Conservation (phyloP, 1,140 invertebrate species). For the Diorhabda elongata region DNA sequence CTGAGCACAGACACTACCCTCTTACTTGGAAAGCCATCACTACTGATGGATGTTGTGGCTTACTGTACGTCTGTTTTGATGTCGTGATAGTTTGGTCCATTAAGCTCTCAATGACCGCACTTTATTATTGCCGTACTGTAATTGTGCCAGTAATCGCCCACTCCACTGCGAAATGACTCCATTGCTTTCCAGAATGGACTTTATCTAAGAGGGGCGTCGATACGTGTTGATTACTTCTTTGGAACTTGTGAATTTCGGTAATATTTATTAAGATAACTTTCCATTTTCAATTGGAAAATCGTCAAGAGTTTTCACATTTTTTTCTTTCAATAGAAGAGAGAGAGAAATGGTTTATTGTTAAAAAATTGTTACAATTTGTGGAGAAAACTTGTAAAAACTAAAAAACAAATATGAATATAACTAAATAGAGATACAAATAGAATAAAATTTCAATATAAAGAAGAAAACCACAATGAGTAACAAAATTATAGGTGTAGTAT, state of each 20-base stretch:
- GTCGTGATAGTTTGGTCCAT: constrained; percentile 17
- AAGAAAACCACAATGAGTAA: too few species aligned
- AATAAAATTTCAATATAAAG: too few species aligned
- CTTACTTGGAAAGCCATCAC: not conserved
- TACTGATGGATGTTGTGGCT: constrained; percentile 14
- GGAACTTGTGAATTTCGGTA: constrained; percentile 5
- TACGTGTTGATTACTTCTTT: constrained; percentile 19
- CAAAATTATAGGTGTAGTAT: too few species aligned
- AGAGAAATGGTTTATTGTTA: too few species aligned
- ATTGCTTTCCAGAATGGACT: constrained; percentile 16
- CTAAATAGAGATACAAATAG: too few species aligned
- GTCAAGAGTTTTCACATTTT: not conserved
- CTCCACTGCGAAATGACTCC: constrained; percentile 14
- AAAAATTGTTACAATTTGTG: too few species aligned
- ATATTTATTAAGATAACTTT: too few species aligned
- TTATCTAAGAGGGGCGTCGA: constrained; percentile 18
- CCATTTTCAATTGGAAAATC: not conserved
- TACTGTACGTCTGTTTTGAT: constrained; percentile 13
- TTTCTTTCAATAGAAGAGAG: too few species aligned
- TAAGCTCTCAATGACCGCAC: constrained; percentile 19
- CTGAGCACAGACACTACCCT: not conserved
- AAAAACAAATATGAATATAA: too few species aligned
- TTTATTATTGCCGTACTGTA: constrained; percentile 20
- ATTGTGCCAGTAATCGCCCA: constrained; percentile 19
- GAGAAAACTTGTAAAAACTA: too few species aligned